These are phyloP conservation scores for Epizoanthus scotinus DNA, from an alignment of 92 coral and sea anemone genomes.

Conservation along the genomic window DNA sequence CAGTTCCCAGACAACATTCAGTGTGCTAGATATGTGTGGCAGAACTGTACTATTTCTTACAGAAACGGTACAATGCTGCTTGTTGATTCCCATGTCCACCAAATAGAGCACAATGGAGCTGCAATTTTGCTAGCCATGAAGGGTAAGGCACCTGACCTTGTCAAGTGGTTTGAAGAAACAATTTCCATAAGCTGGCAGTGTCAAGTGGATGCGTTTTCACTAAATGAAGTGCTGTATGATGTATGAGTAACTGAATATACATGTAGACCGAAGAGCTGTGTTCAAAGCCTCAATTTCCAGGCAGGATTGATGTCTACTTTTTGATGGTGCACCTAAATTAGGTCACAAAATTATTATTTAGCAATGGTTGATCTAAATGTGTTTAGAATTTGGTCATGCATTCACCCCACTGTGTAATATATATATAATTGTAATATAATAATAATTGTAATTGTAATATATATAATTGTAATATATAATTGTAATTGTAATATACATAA, in stretches of 20 bases:
- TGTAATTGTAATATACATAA: too few species aligned
- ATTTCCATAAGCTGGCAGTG: slow-evolving; percentile 14
- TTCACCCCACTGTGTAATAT: too few species aligned
- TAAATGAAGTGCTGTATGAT: slow-evolving; percentile 6
- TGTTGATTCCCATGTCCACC: slow-evolving; percentile 7
- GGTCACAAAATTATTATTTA: too few species aligned
- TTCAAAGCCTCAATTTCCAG: too few species aligned
- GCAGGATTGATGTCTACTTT: too few species aligned
- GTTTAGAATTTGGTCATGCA: too few species aligned
- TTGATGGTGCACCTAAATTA: too few species aligned
- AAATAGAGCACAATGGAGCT: neutral
- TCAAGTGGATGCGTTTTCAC: slow-evolving; percentile 16
- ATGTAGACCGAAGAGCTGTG: too few species aligned
- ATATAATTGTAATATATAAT: too few species aligned
- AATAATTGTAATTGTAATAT: too few species aligned
- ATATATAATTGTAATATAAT: too few species aligned
- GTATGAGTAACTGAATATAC: neutral
- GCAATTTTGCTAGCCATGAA: neutral
- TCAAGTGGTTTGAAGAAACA: neutral
- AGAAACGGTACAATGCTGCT: slow-evolving; percentile 12
- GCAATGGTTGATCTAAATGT: too few species aligned
- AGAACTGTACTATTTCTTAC: slow-evolving; percentile 7
- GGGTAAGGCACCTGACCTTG: neutral
- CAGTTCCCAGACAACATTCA: neutral
- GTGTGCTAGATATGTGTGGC: slow-evolving; percentile 8